Base-by-base conservation (phyloP, 2,797 vertebrate genomes). In the Microctenopoma steveboyesi region DNA sequence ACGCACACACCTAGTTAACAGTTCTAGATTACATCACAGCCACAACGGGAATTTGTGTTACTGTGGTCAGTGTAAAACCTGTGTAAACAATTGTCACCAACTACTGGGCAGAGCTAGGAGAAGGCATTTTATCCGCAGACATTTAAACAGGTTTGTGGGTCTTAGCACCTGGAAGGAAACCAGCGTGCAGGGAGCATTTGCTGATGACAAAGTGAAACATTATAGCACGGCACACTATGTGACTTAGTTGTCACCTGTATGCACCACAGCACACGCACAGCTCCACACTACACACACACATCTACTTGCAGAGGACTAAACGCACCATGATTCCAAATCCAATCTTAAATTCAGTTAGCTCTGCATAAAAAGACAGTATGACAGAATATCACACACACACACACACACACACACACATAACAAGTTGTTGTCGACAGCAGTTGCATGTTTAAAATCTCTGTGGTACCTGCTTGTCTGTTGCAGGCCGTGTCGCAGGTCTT, bases 121-220 rank as follows among this genome's bases (percentile, higher is more conserved):
- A 12, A 74, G 66, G 71, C 76, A 65, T 74, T 58, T 61, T 66
- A 55, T 52, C 62, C 37, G 10, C 75, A 82, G 76, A 69, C 76
- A 82, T 78, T 82, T 80, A 84, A 60, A 83, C 18, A 39, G 74
- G 69, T 78, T 78, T 81, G 86, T 83, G 85, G 82, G 79, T 73
- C 84, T 81, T 80, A 64, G 75, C 78, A 79, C 50, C 84, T 89
- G 85, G 84, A 88, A 67, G 27, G 42, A 61, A 43, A 87, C 88
- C 85, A 88, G 84, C 72, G 66, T 83, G 79, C 85, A 72, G 86
- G 84, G 85, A 80, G 83, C 81, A 78, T 88, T 86, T 81, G 76
- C 81, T 87, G 83, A 88, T 87, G 89, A 90, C 84, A 86, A 89
- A 89, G 64, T 89, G 82, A 89, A 91, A 89, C 86, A 82, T 85